Evolutionary conservation across 2,113 vertebrate species (phyloP), one percentile per base, ranked within the genome.

Genomic region (Campylomormyrus tamandua): DNA sequence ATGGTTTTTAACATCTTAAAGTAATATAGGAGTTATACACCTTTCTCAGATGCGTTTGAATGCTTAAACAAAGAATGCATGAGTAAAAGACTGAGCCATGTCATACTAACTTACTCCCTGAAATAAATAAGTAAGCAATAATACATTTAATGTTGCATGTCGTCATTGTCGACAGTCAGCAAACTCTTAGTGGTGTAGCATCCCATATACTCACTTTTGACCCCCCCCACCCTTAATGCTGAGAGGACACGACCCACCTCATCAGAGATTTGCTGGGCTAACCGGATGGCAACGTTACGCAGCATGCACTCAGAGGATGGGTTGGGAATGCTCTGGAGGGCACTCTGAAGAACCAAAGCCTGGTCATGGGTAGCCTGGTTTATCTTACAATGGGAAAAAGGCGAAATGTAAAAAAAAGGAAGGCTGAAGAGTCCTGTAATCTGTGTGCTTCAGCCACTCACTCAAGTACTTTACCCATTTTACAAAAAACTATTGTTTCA

Each of bases 271-370:
- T 99, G 98, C 93, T 99, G 98, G 87, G 98, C 98, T 92, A 99
- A 97, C 90, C 98, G 98, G 93, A 99, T 98, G 93, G 98, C 98
- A 93, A 99, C 98, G 90, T 99, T 99, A 94, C 98, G 97, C 92
- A 99, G 95, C 98, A 99, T 99, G 95, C 98, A 99, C 89, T 99
- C 98, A 89, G 98, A 99, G 53, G 98, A 97, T 84, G 98, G 98
- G 94, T 99, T 99, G 85, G 98, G 98, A 97, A 99, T 99, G 96
- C 97, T 99, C 94, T 99, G 98, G 93, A 99, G 96, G 92, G 98
- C 98, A 92, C 96, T 98, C 94, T 99, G 98, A 90, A 99, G 97
- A 93, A 99, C 98, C 94, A 99, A 96, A 83, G 98, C 98, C 93
- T 99, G 98, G 95, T 99, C 98, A 93, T 99, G 98, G n/a, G 98